phyloP scores from a whole-genome alignment of 2,888 invertebrate genomes.

The Tetragonula carbonaria region DNA sequence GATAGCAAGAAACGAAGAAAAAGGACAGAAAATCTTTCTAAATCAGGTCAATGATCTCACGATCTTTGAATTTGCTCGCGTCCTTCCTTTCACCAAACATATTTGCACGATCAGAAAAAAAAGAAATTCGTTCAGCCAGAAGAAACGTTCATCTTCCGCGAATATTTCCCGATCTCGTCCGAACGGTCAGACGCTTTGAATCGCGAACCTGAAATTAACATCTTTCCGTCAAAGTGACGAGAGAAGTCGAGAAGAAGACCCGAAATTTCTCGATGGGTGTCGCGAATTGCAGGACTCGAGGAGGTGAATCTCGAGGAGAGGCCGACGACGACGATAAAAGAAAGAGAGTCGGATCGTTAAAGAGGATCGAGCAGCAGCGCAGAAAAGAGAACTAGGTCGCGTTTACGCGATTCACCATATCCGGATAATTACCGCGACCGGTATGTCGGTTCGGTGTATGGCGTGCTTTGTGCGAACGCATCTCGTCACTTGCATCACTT shows the following conservation, averaged over 20 bases:
- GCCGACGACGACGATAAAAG: slow-evolving; percentile 14
- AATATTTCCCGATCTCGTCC: neutral
- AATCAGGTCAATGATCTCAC: neutral
- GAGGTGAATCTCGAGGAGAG: neutral
- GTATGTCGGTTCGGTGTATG: slow-evolving; percentile 53
- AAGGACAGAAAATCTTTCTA: neutral
- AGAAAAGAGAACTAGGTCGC: slow-evolving; percentile 73
- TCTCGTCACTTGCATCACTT: slow-evolving; percentile 64
- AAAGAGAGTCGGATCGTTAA: slow-evolving; percentile 39
- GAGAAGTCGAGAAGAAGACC: neutral
- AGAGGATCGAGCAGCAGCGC: slow-evolving; percentile 53
- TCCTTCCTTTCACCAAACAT: neutral
- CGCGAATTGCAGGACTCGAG: neutral
- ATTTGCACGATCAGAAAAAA: neutral
- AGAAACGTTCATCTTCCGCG: neutral
- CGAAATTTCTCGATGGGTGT: too few relatives aligned
- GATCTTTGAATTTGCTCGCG: neutral
- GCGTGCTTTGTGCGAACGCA: slow-evolving; percentile 56
- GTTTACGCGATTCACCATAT: slow-evolving; percentile 75
- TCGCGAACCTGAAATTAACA: neutral
- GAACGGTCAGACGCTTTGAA: neutral
- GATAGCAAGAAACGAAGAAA: neutral
- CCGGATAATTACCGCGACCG: slow-evolving; percentile 74
- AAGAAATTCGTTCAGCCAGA: neutral
- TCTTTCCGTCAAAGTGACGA: neutral